Evolutionary conservation across 2,113 vertebrate genomes (phyloP).

Genomic region (Tetrax tetrax): DNA sequence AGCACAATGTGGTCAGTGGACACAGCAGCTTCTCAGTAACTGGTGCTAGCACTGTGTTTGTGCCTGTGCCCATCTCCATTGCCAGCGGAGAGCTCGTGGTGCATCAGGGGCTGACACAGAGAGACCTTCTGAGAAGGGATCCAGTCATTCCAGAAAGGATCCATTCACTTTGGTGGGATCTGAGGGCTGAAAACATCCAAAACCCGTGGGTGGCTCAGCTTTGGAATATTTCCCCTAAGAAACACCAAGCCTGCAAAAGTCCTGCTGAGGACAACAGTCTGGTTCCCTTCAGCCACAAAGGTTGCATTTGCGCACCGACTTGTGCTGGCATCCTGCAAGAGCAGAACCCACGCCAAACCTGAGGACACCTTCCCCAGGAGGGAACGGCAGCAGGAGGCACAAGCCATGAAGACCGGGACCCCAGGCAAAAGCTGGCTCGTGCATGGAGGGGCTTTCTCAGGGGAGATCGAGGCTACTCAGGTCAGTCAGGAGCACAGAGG

Average conservation of each 20-base stretch:
- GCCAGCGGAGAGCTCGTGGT: neutral
- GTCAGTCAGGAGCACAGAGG: neutral
- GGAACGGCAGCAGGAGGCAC: neutral
- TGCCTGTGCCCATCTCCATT: neutral
- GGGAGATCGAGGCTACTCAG: neutral
- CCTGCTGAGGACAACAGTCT: neutral
- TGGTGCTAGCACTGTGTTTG: neutral
- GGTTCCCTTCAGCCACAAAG: neutral
- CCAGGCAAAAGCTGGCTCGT: neutral
- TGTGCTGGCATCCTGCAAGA: neutral
- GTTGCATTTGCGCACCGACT: neutral
- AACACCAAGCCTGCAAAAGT: neutral
- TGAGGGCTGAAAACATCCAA: neutral
- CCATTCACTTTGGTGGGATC: neutral
- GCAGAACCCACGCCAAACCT: accelerated
- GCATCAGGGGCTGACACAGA: neutral
- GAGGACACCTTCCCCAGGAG: neutral
- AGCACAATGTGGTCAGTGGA: neutral
- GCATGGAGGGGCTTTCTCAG: neutral
- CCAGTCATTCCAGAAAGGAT: neutral
- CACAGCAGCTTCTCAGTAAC: neutral
- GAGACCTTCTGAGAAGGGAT: neutral
- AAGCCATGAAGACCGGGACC: neutral
- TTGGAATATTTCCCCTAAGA: neutral
- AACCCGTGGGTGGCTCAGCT: neutral